Evolutionary conservation across 2,113 vertebrate species (phyloP), one percentile per base, ranked within the genome.

Genomic region (Podocnemis expansa): DNA sequence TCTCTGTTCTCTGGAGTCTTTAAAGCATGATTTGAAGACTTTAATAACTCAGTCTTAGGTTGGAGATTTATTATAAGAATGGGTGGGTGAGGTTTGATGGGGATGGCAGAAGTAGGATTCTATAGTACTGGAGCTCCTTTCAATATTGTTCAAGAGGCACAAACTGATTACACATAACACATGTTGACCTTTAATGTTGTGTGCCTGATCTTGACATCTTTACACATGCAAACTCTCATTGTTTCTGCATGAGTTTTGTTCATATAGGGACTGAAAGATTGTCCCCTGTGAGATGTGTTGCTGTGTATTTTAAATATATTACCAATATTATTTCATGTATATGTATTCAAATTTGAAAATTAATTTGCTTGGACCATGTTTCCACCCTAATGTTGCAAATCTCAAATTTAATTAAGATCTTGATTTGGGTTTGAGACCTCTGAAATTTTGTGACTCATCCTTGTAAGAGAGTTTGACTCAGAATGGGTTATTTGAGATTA

Each of bases 141-240:
- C 4, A 38, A 82, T 56, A 7, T 22, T 81, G n/a, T 93, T 87
- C 52, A 76, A 47, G 43, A 93, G 87, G 75, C 0, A 79, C 67
- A 52, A 85, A n/a, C 41, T 22, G 60, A 8, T 29, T 56, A 60
- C 21, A 1, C 3, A 16, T 70, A 82, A 5, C 0, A 1, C 10
- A 43, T 31, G 5, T 45, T 17, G 82, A 5, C 12, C 10, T 92
- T 82, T 75, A 55, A 24, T 45, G 54, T 95, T 55, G 58, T 4
- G 17, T 78, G 9, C 9, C 41, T 4, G 63, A 17, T 9, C 58
- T 24, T 49, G 5, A 19, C 84, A 10, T n/a, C 25, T 76, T 70
- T 84, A 49, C 60, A 81, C 84, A 3, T n/a, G 67, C 21, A n/a
- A 73, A 73, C n/a, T 41, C 22, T 41, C 38, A 41, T 5, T 89